These are phyloP conservation scores for Rachycentron canadum DNA, from an alignment of 2,797 vertebrate genomes.

Conservation along the genomic window DNA sequence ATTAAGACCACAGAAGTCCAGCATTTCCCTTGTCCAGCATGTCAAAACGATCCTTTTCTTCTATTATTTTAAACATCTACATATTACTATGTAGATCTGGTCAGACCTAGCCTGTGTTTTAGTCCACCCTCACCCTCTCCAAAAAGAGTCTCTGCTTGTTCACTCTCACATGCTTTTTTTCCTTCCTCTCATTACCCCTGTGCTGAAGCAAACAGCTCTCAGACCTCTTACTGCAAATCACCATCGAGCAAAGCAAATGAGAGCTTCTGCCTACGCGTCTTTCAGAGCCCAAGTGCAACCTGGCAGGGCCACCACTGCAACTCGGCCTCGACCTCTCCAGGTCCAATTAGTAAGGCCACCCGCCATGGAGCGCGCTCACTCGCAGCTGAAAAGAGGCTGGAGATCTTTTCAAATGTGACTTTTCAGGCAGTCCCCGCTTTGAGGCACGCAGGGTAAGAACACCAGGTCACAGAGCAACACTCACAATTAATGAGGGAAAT, in stretches of 20 bases:
- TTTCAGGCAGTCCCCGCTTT: conserved; percentile 14
- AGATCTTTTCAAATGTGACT: conserved; percentile 59
- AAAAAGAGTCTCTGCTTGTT: conserved; percentile 22
- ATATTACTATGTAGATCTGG: too few relatives aligned
- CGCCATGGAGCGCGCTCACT: conserved; percentile 27
- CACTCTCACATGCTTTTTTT: conserved; percentile 3
- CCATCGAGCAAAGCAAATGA: conserved; percentile 44
- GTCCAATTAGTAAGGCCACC: conserved; percentile 67
- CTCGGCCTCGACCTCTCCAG: conserved; percentile 45
- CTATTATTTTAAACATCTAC: too few relatives aligned
- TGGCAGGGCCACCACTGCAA: conserved; percentile 24
- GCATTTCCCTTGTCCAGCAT: too few relatives aligned
- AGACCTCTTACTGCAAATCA: conserved; percentile 50
- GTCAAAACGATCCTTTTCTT: too few relatives aligned
- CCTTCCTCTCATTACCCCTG: conserved; percentile 31
- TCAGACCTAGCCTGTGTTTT: conserved; percentile 3
- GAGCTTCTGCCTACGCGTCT: conserved; percentile 36
- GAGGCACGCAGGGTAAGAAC: conserved; percentile 18
- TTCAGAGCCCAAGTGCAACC: conserved; percentile 47
- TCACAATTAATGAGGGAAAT: conserved; percentile 55
- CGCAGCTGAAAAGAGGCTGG: conserved; percentile 35
- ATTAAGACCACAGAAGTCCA: too few relatives aligned
- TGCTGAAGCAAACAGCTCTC: conserved; percentile 39
- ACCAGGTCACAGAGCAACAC: conserved; percentile 38
- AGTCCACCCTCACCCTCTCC: background rate